Evolutionary conservation across 2,113 vertebrate genomes (phyloP), one percentile per base, ranked within the genome.

Genomic region (Mormyrus lacerda): DNA sequence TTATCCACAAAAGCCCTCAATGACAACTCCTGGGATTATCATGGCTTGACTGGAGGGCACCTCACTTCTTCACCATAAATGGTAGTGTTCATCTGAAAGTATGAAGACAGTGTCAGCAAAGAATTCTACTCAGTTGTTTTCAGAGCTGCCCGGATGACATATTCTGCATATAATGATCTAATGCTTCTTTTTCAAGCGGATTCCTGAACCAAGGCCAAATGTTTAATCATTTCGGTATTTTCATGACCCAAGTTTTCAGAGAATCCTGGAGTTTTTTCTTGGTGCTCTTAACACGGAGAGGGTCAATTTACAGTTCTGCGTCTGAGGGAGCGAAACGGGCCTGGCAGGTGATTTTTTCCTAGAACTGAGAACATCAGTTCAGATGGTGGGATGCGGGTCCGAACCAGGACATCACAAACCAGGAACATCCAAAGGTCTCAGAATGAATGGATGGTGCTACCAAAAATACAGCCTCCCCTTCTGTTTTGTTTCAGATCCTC

Each of bases 171-270:
- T 61, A 51, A 47, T 51, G 31, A 69, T 53, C 58, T 61, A 89
- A 39, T 45, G 45, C 42, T 4, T 44, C 21, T 85, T 86, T 27
- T 17, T 73, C 84, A 65, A 84, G 19, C 13, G 51, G 50, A 89
- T 44, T 58, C 27, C 31, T 89, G 73, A 89, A 84, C 31, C 31
- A 48, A 53, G 88, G 48, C 69, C 88, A 89, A 89, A 89, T 82
- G 69, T 51, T 51, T 79, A 7, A 84, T 89, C 50, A 45, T 47
- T 44, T 89, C 44, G 88, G 76, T 47, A 35, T 44, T 47, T 24
- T 58, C 39, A 61, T 65, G 87, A 89, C 51, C 69, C 51, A 7
- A 15, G 17, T 61, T 85, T 89, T 89, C 42, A 24, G 39, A 61
- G 24, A 44, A 61, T 31, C 31, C 87, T 42, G 5, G 35, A 21